A percentile compares a stretch with the other conserved stretches of the same genome.
Conservation (phyloP, 2,888 invertebrate species). For the Crioceris asparagi region DNA sequence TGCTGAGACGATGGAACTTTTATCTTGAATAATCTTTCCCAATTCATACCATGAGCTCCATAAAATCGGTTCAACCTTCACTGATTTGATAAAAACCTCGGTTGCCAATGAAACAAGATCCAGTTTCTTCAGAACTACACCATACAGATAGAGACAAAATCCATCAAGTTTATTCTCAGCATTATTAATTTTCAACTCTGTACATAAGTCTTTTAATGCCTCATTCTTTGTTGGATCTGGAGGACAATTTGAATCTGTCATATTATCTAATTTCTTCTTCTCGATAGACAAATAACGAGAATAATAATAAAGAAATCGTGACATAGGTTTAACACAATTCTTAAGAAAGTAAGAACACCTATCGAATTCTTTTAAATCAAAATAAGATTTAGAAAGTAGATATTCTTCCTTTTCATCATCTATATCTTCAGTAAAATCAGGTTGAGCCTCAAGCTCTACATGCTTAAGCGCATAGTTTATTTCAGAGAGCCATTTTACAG, state of each 20-base stretch:
- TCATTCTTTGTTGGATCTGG: constrained; percentile 45
- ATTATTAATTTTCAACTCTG: constrained; percentile 48
- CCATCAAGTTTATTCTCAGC: constrained; percentile 64
- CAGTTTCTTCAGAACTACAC: constrained; percentile 78
- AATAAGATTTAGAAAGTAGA: constrained; percentile 74
- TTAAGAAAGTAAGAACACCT: constrained; percentile 72
- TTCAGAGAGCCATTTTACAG: constrained; percentile 83
- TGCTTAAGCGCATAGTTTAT: constrained; percentile 66
- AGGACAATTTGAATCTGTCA: constrained; percentile 49
- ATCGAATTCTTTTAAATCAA: constrained; percentile 85
- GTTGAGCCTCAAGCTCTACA: constrained; percentile 42
- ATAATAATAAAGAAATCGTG: constrained; percentile 76
- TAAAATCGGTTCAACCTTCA: constrained; percentile 69
- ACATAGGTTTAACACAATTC: constrained; percentile 56
- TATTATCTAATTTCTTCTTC: constrained; percentile 79
- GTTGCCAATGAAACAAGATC: constrained; percentile 71
- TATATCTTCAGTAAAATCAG: constrained; percentile 39
- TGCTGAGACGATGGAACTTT: constrained; percentile 58
- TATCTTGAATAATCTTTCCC: constrained; percentile 60
- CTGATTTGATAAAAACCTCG: constrained; percentile 66
- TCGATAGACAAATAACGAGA: constrained; percentile 81
- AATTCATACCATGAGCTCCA: constrained; percentile 96
- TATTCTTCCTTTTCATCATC: constrained; percentile 62
- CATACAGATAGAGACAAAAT: constrained; percentile 80
- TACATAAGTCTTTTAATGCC: constrained; percentile 45